Percentiles rank a stretch among this genome's conserved stretches.
phyloP scores from a whole-genome alignment of 2,888 invertebrate species.

The Teinopalpus imperialis region DNA sequence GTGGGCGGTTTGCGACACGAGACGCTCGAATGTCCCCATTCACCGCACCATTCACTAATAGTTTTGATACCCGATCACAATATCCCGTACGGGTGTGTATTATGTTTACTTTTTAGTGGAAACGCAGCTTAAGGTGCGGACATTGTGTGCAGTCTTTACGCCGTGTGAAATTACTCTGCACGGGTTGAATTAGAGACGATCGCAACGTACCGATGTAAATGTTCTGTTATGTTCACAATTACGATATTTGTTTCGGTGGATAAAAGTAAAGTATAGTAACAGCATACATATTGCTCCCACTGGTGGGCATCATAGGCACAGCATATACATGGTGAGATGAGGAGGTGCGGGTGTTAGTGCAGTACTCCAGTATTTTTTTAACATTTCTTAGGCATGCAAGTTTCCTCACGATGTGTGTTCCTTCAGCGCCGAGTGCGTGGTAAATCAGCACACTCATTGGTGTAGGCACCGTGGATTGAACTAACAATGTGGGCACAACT shows the following conservation, averaged over 20 bases:
- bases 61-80: conserved; percentile 73
- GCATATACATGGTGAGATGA: no score
- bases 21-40: conserved; percentile 44
- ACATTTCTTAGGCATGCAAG: no score
- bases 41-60: conserved; percentile 48
- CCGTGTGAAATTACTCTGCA: conserved; percentile 29
- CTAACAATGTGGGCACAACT: no score
- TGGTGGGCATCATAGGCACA: no score
- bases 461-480: no score
- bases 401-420: no score
- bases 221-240: conserved; percentile 8
- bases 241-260: neutral
- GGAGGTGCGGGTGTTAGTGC: no score
- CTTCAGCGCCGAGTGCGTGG: no score
- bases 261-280: no score
- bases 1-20: conserved; percentile 22
- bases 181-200: conserved; percentile 12
- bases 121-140: conserved; percentile 53
- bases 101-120: conserved; percentile 72
- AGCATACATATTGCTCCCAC: no score
- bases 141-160: conserved; percentile 36
- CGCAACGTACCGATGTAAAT: conserved; percentile 8
- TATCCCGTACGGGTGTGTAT: conserved; percentile 68
- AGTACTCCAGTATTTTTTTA: no score
- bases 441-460: no score